Percentiles rank a stretch among this genome's conserved stretches.
Evolutionary conservation across 2,888 invertebrate genomes (phyloP).

Genomic region (Lithophane socia): DNA sequence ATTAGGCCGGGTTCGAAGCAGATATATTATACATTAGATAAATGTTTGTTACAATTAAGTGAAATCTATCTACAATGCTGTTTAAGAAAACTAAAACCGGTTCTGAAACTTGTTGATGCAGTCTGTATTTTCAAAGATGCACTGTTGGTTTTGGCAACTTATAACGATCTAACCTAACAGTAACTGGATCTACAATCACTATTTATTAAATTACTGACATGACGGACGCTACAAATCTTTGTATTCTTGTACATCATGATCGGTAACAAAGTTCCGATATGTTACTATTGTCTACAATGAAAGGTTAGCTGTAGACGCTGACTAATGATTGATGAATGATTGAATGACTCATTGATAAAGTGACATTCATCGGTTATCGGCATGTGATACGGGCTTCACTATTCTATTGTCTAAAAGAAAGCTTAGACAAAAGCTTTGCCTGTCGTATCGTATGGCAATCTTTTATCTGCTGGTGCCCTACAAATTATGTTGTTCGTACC

Average conservation of each 20-base stretch:
- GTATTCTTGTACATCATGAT: conserved; percentile 63
- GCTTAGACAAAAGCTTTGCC: conserved; percentile 53
- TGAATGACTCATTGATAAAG: conserved; percentile 83
- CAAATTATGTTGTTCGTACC: conserved; percentile 14
- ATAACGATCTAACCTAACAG: not conserved
- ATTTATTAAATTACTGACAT: conserved; percentile 21
- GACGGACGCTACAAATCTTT: conserved; percentile 58
- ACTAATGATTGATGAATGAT: conserved; percentile 85
- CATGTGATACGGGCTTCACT: conserved; percentile 64
- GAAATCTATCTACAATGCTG: conserved; percentile 10
- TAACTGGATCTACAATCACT: conserved; percentile 4
- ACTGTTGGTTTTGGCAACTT: not conserved
- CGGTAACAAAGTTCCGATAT: conserved; percentile 70
- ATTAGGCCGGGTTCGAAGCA: conserved; percentile 60
- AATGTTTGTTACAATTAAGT: conserved; percentile 31
- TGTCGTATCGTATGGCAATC: conserved; percentile 26
- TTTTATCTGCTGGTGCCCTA: conserved; percentile 27
- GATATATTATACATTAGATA: conserved; percentile 51
- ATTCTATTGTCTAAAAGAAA: conserved; percentile 68
- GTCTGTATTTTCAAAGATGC: not conserved
- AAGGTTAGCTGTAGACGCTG: conserved; percentile 76
- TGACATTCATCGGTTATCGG: conserved; percentile 78
- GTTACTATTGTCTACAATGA: conserved; percentile 77
- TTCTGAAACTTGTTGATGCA: conserved; percentile 19
- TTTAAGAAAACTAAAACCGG: conserved; percentile 10